Conservation (phyloP, 2,888 invertebrate genomes). For the Ischnus inquisitorius region DNA sequence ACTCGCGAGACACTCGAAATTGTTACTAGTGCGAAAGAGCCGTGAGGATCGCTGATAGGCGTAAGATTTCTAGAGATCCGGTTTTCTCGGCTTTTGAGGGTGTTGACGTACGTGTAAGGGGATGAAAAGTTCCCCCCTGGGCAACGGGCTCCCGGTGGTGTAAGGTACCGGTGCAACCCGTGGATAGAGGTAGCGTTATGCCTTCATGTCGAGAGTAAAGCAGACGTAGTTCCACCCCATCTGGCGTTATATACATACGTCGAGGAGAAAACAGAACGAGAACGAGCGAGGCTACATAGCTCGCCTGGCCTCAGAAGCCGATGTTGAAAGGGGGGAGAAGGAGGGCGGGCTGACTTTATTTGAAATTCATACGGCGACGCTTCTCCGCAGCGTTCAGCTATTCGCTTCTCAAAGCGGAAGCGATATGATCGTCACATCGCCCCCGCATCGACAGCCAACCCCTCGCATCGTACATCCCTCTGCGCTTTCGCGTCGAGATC, state of each 20-base stretch:
- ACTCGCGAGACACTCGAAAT: constrained; percentile 14
- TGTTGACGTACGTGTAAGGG: constrained; percentile 51
- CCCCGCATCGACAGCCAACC: constrained; percentile 46
- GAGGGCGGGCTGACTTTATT: constrained; percentile 74
- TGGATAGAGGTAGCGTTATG: constrained; percentile 14
- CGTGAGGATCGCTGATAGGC: constrained; percentile 67
- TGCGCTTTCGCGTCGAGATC: neutral
- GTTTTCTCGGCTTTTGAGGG: constrained; percentile 26
- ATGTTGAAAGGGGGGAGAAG: constrained; percentile 9
- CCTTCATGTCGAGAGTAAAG: constrained; percentile 21
- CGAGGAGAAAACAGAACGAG: constrained; percentile 30
- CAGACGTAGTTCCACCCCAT: constrained; percentile 43
- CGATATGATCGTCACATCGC: constrained; percentile 74
- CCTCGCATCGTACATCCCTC: constrained; percentile 2
- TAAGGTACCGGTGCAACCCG: constrained; percentile 14
- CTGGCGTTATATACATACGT: constrained; percentile 48
- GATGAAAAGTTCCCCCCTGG: constrained; percentile 26
- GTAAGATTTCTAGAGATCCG: constrained; percentile 65
- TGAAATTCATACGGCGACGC: constrained; percentile 77
- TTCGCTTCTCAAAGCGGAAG: constrained; percentile 74
- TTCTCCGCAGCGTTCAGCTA: constrained; percentile 55
- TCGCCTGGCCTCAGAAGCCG: constrained; percentile 38
- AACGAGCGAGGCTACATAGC: constrained; percentile 29
- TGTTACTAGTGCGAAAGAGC: constrained; percentile 23
- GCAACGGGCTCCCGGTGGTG: constrained; percentile 15